Evolutionary conservation across 23 tunicate genomes (phyloP).

Genomic region (Aplidium turbinatum): DNA sequence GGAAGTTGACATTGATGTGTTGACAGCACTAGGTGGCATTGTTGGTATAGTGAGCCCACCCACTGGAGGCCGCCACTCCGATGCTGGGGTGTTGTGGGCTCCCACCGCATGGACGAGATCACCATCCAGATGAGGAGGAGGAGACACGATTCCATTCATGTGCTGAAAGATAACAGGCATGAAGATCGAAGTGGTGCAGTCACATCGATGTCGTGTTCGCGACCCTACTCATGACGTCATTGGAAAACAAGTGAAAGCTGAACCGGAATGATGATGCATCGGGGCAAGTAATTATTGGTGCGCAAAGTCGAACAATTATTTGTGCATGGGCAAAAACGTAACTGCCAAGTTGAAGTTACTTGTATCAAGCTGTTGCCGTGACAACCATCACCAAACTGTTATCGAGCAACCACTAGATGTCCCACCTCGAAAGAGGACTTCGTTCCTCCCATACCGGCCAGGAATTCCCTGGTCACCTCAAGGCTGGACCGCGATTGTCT

Average conservation of each 20-base stretch:
- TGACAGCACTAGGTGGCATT: too few relatives aligned
- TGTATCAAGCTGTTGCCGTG: too few relatives aligned
- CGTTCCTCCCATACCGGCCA: background rate
- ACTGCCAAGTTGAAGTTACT: too few relatives aligned
- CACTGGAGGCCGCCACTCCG: too few relatives aligned
- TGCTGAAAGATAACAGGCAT: background rate
- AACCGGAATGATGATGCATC: too few relatives aligned
- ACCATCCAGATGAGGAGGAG: conserved; percentile 75
- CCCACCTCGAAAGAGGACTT: background rate
- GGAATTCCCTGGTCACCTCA: conserved; percentile 14
- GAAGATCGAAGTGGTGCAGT: background rate
- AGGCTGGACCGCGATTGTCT: background rate
- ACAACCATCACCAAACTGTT: too few relatives aligned
- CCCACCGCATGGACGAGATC: conserved; percentile 63
- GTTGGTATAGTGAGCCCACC: too few relatives aligned
- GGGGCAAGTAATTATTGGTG: too few relatives aligned
- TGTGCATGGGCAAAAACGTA: too few relatives aligned
- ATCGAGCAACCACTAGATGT: background rate
- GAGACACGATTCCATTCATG: conserved; percentile 41
- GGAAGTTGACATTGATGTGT: too few relatives aligned
- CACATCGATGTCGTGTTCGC: conserved; percentile 2
- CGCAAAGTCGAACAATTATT: too few relatives aligned
- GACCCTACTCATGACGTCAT: background rate
- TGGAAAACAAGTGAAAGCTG: background rate
- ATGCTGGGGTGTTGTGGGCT: conserved; percentile 15